These are phyloP conservation scores for Epirrita christyi DNA, from an alignment of 2,888 invertebrate species.

Conservation along the genomic window DNA sequence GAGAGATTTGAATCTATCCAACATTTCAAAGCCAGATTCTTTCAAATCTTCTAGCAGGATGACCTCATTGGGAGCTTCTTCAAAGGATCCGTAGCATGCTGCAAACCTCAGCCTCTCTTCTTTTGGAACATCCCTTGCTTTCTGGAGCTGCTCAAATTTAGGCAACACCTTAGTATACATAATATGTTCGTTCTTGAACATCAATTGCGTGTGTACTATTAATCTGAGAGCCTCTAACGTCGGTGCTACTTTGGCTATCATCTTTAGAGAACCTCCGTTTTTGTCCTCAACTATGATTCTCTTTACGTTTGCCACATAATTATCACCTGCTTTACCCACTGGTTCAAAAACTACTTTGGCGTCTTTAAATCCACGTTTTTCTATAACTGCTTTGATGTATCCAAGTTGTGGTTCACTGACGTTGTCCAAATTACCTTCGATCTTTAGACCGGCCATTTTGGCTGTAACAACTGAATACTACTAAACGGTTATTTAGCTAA, in stretches of 20 bases:
- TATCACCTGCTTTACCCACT: slow-evolving; percentile 47
- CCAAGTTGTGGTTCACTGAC: slow-evolving; percentile 34
- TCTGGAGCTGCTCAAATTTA: slow-evolving; percentile 45
- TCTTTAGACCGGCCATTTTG: slow-evolving; percentile 30
- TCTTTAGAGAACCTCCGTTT: slow-evolving; percentile 43
- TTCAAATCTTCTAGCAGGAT: slow-evolving; percentile 56
- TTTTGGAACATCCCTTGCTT: slow-evolving; percentile 39
- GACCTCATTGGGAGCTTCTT: slow-evolving; percentile 48
- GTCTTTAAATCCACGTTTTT: slow-evolving; percentile 29
- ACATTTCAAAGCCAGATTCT: slow-evolving; percentile 41
- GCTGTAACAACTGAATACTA: background rate
- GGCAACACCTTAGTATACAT: slow-evolving; percentile 52
- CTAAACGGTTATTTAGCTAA: background rate
- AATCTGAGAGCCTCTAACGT: slow-evolving; percentile 32
- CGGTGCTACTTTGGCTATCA: slow-evolving; percentile 53
- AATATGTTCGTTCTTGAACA: slow-evolving; percentile 50
- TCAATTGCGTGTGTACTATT: slow-evolving; percentile 20
- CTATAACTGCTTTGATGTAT: slow-evolving; percentile 29
- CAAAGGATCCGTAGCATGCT: slow-evolving; percentile 47
- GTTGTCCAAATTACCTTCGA: slow-evolving; percentile 34
- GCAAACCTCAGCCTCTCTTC: slow-evolving; percentile 47
- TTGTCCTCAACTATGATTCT: slow-evolving; percentile 41
- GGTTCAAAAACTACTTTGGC: slow-evolving; percentile 27
- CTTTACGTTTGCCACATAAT: slow-evolving; percentile 44
- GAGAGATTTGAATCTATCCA: slow-evolving; percentile 46